phyloP scores from a whole-genome alignment of 1,140 invertebrate species.

The Ladona fulva region DNA sequence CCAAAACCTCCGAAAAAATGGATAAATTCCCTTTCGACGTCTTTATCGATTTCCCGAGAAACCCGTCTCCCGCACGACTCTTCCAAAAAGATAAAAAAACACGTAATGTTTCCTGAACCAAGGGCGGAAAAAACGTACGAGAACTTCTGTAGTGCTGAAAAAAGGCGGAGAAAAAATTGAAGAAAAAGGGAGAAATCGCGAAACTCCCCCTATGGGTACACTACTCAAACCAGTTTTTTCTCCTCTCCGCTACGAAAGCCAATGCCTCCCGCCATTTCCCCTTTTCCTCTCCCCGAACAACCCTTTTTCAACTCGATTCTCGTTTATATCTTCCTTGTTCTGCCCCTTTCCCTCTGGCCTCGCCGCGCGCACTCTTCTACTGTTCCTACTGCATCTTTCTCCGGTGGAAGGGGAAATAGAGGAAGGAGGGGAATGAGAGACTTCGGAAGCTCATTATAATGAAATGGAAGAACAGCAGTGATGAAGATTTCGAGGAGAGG shows the following conservation, averaged over 20 bases:
- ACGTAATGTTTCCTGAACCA: not conserved
- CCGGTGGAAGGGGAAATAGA: not conserved
- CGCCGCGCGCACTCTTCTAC: not conserved
- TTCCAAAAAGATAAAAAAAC: not conserved
- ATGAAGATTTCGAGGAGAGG: not conserved
- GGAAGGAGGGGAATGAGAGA: not conserved
- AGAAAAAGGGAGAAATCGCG: not conserved
- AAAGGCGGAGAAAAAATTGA: not conserved
- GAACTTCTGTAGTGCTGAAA: slow-evolving; percentile 1
- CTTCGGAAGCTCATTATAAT: slow-evolving; percentile 1
- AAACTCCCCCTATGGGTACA: not conserved
- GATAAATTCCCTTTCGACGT: too few relatives aligned
- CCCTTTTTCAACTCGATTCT: not conserved
- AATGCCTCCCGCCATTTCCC: not conserved
- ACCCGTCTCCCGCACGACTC: not conserved
- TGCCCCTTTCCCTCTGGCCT: not conserved
- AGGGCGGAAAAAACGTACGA: not conserved
- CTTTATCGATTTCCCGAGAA: not conserved
- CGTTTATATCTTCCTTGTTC: too few relatives aligned
- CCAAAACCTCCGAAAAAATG: too few relatives aligned
- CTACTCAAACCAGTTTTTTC: not conserved
- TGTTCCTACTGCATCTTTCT: not conserved
- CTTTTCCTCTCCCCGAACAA: not conserved
- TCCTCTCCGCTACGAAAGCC: not conserved
- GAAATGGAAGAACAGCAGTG: not conserved